Percentiles rank a stretch among this genome's conserved stretches.
Conservation (phyloP, 2,797 vertebrate genomes). For the Vireo griseus region DNA sequence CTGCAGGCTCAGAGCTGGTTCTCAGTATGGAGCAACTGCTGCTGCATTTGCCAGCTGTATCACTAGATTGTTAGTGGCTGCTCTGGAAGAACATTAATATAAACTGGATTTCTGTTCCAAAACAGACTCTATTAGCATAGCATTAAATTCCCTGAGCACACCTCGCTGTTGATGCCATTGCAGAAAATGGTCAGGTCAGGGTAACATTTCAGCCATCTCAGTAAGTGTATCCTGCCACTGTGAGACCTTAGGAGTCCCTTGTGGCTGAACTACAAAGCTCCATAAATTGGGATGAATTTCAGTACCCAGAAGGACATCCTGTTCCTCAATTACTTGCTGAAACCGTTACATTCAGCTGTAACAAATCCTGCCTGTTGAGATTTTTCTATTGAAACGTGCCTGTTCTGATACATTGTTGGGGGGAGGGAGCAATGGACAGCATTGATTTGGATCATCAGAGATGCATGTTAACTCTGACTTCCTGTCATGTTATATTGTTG, state of each 20-base stretch:
- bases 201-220: background rate
- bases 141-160: background rate
- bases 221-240: background rate
- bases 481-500: background rate
- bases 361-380: background rate
- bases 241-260: background rate
- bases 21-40: background rate
- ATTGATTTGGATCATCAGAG: background rate
- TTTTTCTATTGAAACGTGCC: background rate
- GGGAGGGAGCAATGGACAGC: background rate
- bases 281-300: background rate
- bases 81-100: slow-evolving; percentile 11
- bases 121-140: background rate
- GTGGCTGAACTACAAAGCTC: background rate
- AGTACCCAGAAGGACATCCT: background rate
- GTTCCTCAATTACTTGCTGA: background rate
- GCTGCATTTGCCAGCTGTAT: background rate
- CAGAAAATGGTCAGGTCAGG: background rate
- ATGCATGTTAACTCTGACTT: background rate
- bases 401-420: background rate
- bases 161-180: background rate
- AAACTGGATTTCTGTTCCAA: slow-evolving; percentile 8
- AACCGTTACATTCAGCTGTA: background rate
- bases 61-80: background rate
- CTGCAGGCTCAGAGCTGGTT: background rate